A percentile compares a stretch with the other conserved stretches of the same genome.
Conservation (phyloP, 2,888 invertebrate species). For the Drosophila pseudotalamancana region DNA sequence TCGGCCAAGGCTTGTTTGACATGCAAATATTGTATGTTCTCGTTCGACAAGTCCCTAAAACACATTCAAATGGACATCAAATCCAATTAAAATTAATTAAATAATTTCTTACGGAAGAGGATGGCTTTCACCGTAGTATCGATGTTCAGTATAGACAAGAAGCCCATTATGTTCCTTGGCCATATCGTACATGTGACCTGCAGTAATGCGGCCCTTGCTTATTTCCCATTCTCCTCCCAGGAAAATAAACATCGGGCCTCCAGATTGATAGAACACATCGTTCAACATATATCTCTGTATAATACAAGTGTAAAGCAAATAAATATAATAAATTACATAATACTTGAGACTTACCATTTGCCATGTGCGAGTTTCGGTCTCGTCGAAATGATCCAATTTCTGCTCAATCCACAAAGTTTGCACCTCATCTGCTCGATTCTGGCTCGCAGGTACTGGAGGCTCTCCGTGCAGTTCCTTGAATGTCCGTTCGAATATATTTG, state of each 20-base stretch:
- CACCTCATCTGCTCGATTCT: conserved; percentile 60
- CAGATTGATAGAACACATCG: conserved; percentile 83
- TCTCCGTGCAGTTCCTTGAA: conserved; percentile 83
- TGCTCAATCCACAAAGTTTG: conserved; percentile 85
- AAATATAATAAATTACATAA: conserved; percentile 4
- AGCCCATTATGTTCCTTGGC: conserved; percentile 87
- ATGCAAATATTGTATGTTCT: conserved; percentile 87
- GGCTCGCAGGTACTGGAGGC: conserved; percentile 80
- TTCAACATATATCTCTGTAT: conserved; percentile 85
- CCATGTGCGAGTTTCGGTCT: conserved; percentile 86
- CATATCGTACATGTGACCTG: conserved; percentile 88
- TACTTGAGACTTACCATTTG: conserved; percentile 82
- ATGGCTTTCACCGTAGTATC: conserved; percentile 91
- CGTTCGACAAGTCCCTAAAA: conserved; percentile 85
- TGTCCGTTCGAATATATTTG: conserved; percentile 67
- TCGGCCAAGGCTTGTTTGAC: conserved; percentile 89
- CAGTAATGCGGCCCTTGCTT: conserved; percentile 85
- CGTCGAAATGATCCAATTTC: conserved; percentile 87
- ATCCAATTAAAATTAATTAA: fast-evolving
- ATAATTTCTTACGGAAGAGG: conserved; percentile 87
- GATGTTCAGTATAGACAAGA: conserved; percentile 91
- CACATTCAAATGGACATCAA: not conserved
- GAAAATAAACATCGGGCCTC: conserved; percentile 87
- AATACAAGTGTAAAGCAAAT: not conserved
- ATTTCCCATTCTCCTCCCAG: conserved; percentile 91